Evolutionary conservation across 2,797 vertebrate species (phyloP).

Genomic region (Peromyscus melanophrys): DNA sequence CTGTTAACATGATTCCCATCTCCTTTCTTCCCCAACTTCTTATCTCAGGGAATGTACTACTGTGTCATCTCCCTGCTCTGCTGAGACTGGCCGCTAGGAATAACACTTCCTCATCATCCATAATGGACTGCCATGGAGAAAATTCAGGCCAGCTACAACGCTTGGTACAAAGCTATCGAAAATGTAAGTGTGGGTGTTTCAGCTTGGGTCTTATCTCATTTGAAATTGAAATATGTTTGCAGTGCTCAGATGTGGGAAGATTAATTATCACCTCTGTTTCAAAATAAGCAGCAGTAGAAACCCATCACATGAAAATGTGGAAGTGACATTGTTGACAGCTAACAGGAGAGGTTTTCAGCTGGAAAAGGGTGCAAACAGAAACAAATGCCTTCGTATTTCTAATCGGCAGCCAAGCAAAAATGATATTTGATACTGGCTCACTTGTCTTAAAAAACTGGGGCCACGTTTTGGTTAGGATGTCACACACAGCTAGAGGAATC

Average conservation of each 20-base stretch:
- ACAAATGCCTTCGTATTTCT: slow-evolving; percentile 80
- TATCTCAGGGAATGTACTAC: slow-evolving; percentile 42
- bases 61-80: slow-evolving; percentile 69
- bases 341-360: slow-evolving; percentile 86
- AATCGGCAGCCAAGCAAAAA: slow-evolving; percentile 77
- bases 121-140: slow-evolving; percentile 83
- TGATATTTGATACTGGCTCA: slow-evolving; percentile 54
- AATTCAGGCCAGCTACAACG: slow-evolving; percentile 86
- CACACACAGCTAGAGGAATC: slow-evolving; percentile 19
- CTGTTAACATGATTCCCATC: slow-evolving; percentile 70
- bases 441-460: slow-evolving; percentile 47
- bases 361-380: slow-evolving; percentile 86
- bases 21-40: slow-evolving; percentile 77
- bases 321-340: slow-evolving; percentile 88
- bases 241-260: slow-evolving; percentile 92
- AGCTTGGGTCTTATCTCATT: slow-evolving; percentile 88
- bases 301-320: slow-evolving; percentile 88
- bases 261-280: slow-evolving; percentile 95
- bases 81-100: slow-evolving; percentile 76
- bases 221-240: slow-evolving; percentile 92
- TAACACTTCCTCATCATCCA: slow-evolving; percentile 77
- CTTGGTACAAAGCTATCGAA: slow-evolving; percentile 85
- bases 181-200: slow-evolving; percentile 87
- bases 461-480: slow-evolving; percentile 60
- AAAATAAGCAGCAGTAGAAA: slow-evolving; percentile 92